Evolutionary conservation across 2,113 vertebrate genomes (phyloP).

Genomic region (Entomyzon cyanotis): DNA sequence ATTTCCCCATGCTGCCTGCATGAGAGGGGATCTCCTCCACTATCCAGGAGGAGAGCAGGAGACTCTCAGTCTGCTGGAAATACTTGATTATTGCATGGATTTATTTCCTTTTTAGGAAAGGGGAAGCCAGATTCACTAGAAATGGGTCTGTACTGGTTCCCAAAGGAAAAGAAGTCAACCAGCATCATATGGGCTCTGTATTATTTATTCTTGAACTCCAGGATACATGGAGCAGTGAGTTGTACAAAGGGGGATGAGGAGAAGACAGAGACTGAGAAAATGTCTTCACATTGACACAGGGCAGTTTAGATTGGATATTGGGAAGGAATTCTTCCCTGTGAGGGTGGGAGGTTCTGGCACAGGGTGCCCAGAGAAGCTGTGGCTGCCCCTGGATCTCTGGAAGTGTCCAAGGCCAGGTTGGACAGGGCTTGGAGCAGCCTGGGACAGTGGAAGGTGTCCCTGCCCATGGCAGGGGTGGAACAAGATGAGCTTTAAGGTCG

Average conservation of each 20-base stretch:
- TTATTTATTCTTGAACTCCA: not conserved
- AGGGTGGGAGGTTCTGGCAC: not conserved
- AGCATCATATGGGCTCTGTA: not conserved
- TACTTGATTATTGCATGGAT: accelerated
- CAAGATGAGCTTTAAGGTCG: accelerated
- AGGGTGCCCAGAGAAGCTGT: not conserved
- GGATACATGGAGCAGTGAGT: not conserved
- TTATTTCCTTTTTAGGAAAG: not conserved
- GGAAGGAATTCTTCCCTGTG: not conserved
- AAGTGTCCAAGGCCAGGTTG: accelerated
- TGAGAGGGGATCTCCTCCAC: not conserved
- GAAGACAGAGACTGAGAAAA: not conserved
- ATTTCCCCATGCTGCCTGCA: not conserved
- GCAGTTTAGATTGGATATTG: accelerated
- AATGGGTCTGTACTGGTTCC: not conserved
- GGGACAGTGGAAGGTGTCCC: not conserved
- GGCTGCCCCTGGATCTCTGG: not conserved
- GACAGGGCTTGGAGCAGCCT: accelerated
- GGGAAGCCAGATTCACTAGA: not conserved
- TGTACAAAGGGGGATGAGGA: not conserved
- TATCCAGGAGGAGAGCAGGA: not conserved
- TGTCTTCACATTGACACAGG: not conserved
- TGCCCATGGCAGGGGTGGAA: not conserved
- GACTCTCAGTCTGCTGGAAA: not conserved
- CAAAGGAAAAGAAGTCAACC: not conserved